phyloP scores from a whole-genome alignment of 1,140 invertebrate species.

The Drosophila erecta region DNA sequence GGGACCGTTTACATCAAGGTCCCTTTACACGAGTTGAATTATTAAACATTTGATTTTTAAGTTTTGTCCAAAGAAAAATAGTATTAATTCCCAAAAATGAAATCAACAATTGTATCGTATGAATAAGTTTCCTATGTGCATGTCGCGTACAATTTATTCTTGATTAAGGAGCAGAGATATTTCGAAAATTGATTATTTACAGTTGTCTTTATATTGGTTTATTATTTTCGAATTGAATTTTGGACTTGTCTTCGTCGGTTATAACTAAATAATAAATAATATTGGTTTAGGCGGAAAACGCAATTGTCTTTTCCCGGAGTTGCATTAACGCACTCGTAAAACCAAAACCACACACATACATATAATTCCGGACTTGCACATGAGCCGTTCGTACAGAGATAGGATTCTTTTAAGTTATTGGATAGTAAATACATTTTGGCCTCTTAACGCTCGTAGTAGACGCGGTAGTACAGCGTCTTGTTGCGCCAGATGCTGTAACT shows the following conservation, averaged over 20 bases:
- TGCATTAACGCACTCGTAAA: constrained; percentile 15
- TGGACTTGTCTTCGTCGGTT: constrained; percentile 23
- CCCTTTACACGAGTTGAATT: not conserved
- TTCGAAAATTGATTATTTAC: not conserved
- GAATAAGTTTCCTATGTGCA: not conserved
- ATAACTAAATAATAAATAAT: constrained; percentile 79
- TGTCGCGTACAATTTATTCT: not conserved
- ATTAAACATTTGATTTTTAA: too few species aligned
- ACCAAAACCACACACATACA: constrained; percentile 21
- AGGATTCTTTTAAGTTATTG: constrained; percentile 32
- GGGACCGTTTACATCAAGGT: not conserved
- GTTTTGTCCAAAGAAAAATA: too few species aligned
- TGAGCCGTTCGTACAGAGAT: constrained; percentile 14
- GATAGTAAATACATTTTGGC: constrained; percentile 42
- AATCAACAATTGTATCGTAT: not conserved
- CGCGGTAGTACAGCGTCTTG: constrained; percentile 99
- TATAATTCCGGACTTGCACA: constrained; percentile 20
- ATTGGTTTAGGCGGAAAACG: constrained; percentile 29
- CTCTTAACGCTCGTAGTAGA: constrained; percentile 94
- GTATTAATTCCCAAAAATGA: not conserved
- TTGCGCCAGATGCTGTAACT: constrained; percentile 99
- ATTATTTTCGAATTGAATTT: constrained; percentile 44
- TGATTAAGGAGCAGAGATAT: not conserved
- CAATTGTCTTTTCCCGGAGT: constrained; percentile 7
- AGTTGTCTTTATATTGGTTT: constrained; percentile 34